A percentile compares a stretch with the other conserved stretches of the same genome.
Conservation (phyloP, 2,797 vertebrate genomes). For the Melanogrammus aeglefinus region DNA sequence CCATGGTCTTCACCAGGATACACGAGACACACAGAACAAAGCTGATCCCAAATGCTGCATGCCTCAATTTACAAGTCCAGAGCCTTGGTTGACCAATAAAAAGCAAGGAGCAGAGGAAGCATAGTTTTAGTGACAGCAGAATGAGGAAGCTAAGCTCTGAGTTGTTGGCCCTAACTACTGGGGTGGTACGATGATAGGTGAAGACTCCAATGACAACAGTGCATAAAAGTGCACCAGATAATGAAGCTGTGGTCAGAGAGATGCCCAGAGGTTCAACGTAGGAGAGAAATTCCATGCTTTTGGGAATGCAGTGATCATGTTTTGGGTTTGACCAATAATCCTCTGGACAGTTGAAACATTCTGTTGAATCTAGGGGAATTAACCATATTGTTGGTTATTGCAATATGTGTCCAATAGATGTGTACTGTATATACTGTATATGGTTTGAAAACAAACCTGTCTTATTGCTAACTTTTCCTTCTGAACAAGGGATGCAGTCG, state of each 20-base stretch:
- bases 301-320: slow-evolving; percentile 56
- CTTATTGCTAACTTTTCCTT: slow-evolving; percentile 67
- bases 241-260: slow-evolving; percentile 47
- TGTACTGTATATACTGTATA: background rate
- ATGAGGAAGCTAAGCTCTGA: slow-evolving; percentile 53
- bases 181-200: slow-evolving; percentile 34
- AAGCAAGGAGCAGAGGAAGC: slow-evolving; percentile 69
- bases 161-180: slow-evolving; percentile 69
- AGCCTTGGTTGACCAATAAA: slow-evolving; percentile 62
- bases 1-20: slow-evolving; percentile 64
- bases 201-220: slow-evolving; percentile 56
- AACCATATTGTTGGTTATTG: background rate
- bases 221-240: slow-evolving; percentile 54
- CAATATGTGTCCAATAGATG: background rate
- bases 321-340: slow-evolving; percentile 58
- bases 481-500: slow-evolving; percentile 68
- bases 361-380: slow-evolving; percentile 51
- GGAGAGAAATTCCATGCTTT: slow-evolving; percentile 69
- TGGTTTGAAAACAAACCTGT: background rate
- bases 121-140: slow-evolving; percentile 67
- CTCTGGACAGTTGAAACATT: slow-evolving; percentile 62
- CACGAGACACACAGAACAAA: slow-evolving; percentile 66
- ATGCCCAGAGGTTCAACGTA: slow-evolving; percentile 65
- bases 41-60: slow-evolving; percentile 64
- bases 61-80: slow-evolving; percentile 49